Conservation (phyloP, 2,797 vertebrate species). For the Erpetoichthys calabaricus region DNA sequence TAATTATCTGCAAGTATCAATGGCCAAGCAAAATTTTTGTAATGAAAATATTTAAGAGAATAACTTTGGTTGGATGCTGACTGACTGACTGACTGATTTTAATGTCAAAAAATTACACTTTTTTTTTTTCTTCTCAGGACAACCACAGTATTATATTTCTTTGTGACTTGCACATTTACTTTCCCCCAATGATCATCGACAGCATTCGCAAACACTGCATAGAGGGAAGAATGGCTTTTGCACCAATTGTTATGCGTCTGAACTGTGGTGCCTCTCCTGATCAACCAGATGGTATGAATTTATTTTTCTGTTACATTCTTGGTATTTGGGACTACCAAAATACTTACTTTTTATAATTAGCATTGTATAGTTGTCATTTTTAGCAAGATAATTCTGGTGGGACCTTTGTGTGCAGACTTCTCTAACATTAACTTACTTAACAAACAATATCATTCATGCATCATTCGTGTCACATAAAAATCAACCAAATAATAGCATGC, state of each 20-base stretch:
- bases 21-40: too few relatives aligned
- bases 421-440: too few relatives aligned
- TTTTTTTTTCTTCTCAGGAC: slow-evolving; percentile 47
- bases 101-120: too few relatives aligned
- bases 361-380: background rate
- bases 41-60: too few relatives aligned
- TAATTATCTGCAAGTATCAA: too few relatives aligned
- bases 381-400: background rate
- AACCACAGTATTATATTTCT: slow-evolving; percentile 86
- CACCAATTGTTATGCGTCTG: slow-evolving; percentile 81
- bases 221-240: slow-evolving; percentile 80
- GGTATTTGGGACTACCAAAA: background rate
- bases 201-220: slow-evolving; percentile 80
- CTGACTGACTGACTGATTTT: too few relatives aligned
- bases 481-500: too few relatives aligned
- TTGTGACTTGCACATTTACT: slow-evolving; percentile 88
- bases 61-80: too few relatives aligned
- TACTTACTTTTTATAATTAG: background rate
- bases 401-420: too few relatives aligned
- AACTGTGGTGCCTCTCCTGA: slow-evolving; percentile 68
- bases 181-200: slow-evolving; percentile 69
- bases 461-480: too few relatives aligned
- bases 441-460: too few relatives aligned
- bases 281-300: slow-evolving; percentile 62
- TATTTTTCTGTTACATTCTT: too few relatives aligned